Percentiles rank a stretch among this genome's conserved stretches.
These are phyloP conservation scores for Vulpes ferrilata DNA, from an alignment of 2,113 vertebrate genomes.

Conservation along the genomic window DNA sequence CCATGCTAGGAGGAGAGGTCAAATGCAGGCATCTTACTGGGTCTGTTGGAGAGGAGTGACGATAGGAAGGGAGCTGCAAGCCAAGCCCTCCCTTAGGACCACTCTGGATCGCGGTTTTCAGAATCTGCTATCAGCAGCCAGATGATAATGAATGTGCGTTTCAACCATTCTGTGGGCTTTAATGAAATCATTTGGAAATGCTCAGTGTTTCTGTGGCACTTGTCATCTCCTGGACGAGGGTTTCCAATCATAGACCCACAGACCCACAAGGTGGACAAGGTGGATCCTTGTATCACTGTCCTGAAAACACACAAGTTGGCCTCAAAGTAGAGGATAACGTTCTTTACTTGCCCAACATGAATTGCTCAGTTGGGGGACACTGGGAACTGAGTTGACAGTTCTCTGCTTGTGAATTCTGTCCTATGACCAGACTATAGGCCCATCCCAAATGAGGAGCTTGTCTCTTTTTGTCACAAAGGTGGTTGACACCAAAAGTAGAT, in stretches of 20 bases:
- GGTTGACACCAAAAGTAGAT: background rate
- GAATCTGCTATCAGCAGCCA: background rate
- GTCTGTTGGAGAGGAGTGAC: background rate
- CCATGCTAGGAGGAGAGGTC: background rate
- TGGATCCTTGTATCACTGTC: fast-evolving
- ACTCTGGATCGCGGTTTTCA: background rate
- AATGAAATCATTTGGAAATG: constrained; percentile 30
- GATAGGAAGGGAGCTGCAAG: background rate
- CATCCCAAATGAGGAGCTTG: background rate
- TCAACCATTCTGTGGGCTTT: constrained; percentile 37
- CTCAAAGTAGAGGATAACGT: background rate
- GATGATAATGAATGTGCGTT: constrained; percentile 25
- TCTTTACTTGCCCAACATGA: background rate
- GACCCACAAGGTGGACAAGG: background rate
- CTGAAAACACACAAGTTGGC: background rate
- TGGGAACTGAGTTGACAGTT: background rate
- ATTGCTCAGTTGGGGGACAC: fast-evolving
- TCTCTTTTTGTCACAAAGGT: background rate
- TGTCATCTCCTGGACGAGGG: background rate
- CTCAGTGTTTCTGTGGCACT: background rate
- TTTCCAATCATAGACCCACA: background rate
- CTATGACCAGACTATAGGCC: background rate
- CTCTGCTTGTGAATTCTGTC: background rate
- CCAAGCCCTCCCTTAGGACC: background rate
- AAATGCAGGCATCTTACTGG: background rate